Conservation (phyloP, 2,113 vertebrate genomes). For the Dicrurus megarhynchus region DNA sequence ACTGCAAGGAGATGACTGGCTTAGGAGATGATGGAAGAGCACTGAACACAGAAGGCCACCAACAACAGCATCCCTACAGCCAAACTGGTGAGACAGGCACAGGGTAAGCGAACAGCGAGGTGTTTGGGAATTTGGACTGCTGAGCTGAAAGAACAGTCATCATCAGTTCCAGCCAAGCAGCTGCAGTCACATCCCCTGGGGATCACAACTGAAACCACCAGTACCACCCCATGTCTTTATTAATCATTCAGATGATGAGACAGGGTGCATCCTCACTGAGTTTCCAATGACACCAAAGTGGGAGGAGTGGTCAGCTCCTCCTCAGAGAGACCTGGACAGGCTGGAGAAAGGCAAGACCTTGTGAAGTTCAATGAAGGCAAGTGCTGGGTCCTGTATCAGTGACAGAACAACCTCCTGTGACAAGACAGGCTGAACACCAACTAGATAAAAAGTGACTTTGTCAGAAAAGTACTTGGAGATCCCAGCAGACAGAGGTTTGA, state of each 20-base stretch:
- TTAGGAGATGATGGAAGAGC: background rate
- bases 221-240: rapidly evolving
- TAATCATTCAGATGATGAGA: background rate
- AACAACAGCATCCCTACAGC: background rate
- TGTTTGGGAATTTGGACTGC: background rate
- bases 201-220: background rate
- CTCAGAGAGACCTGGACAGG: background rate
- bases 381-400: background rate
- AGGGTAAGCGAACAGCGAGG: rapidly evolving
- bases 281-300: background rate
- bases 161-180: background rate
- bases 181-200: background rate
- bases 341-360: background rate
- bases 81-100: background rate
- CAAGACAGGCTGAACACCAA: rapidly evolving
- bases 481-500: background rate
- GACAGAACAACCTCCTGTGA: background rate
- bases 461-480: background rate
- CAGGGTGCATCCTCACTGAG: background rate
- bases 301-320: background rate
- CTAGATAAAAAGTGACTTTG: background rate
- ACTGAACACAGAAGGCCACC: background rate
- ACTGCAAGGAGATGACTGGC: background rate
- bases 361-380: background rate
- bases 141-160: background rate